Evolutionary conservation across 1,140 invertebrate genomes (phyloP), one percentile per base, ranked within the genome.

Genomic region (Liolophura sinensis): DNA sequence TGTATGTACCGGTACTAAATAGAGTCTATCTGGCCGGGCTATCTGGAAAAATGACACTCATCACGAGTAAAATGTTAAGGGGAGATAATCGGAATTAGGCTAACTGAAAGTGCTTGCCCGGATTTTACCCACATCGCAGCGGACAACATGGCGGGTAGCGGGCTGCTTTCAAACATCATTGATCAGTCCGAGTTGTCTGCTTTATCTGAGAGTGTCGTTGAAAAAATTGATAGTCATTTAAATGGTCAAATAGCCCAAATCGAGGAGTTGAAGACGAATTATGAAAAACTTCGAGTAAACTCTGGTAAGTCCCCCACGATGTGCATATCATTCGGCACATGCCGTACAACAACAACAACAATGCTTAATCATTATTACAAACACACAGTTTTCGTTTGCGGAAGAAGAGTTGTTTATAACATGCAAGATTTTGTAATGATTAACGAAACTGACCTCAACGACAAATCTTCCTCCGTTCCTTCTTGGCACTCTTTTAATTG

Each of bases 201-300:
- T 46, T 51, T 77, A 20, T 62, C 75, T 46, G 16, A 27, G 27
- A 54, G 58, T 12, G 24, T 70, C 7, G 64, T 46, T 47, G 62
- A 68, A 0, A 77, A 75, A 65, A 40, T 77, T 31, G 68, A 73
- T 51, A 31, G 40, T 52, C 48, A 66, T 24, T 60, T 73, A 16
- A 55, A 14, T 24, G 67, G 59, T 7, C 64, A 57, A 64, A 47
- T 56, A 50, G 49, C 31, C 31, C 64, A 74, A 64, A 49, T 71
- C 25, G 68, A 75, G 47, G 67, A 73, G 15, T 48, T 65, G 14
- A 75, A 69, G 60, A 62, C 64, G 12, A 73, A 73, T 54, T 71
- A 73, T 64, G 77, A 78, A 62, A 69, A 69, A 50, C 72, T 78
- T 11, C 68, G 69, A 50, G 75, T 78, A 20, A 71, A 76, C 68